These are phyloP conservation scores for Paramormyrops kingsleyae DNA, from an alignment of 2,113 vertebrate species.

Conservation along the genomic window DNA sequence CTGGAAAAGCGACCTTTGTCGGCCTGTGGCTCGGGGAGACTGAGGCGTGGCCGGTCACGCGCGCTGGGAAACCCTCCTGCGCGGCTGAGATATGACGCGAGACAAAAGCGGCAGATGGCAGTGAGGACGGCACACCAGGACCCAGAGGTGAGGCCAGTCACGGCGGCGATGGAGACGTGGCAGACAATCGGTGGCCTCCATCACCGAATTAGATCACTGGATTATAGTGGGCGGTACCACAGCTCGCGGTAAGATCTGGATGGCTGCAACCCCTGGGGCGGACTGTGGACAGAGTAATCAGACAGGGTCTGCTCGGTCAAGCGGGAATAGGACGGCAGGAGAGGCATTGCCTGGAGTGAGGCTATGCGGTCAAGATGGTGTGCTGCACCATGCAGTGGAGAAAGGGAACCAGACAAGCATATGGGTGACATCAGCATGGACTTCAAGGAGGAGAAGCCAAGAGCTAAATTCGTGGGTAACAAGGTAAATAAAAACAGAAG, in stretches of 20 bases:
- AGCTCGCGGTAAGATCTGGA: neutral
- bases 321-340: neutral
- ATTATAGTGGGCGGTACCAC: neutral
- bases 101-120: constrained; percentile 9
- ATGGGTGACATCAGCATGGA: neutral
- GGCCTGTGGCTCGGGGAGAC: neutral
- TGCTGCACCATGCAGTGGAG: neutral
- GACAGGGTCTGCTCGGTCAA: neutral
- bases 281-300: neutral
- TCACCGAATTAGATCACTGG: neutral
- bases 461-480: neutral
- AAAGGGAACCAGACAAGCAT: neutral
- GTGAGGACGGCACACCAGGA: neutral
- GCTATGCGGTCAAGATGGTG: neutral
- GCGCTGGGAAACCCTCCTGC: neutral
- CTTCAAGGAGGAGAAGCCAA: neutral
- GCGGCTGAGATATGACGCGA: neutral
- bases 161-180: neutral
- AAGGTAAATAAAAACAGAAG: neutral
- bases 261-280: neutral
- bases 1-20: neutral
- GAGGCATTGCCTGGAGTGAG: neutral
- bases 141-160: neutral
- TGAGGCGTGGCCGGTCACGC: neutral
- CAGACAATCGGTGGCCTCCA: neutral